A percentile compares a stretch with the other conserved stretches of the same genome.
phyloP scores from a whole-genome alignment of 2,888 invertebrate genomes.

The Koerneria pararmatus region DNA sequence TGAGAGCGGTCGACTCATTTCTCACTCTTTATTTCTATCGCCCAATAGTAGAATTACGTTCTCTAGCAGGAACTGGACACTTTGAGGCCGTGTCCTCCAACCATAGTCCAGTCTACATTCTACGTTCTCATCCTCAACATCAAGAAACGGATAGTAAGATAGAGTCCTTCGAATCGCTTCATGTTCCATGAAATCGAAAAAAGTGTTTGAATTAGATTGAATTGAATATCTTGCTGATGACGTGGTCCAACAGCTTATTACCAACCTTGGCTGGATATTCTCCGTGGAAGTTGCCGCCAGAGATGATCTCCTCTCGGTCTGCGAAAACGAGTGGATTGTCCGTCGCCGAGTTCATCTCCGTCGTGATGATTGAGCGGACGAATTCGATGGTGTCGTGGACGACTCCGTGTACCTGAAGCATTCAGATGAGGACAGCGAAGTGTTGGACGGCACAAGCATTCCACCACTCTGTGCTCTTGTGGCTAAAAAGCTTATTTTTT shows the following conservation, averaged over 20 bases:
- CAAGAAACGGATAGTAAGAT: too few relatives aligned
- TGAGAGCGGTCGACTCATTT: too few relatives aligned
- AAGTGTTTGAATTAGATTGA: not conserved
- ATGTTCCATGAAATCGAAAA: not conserved
- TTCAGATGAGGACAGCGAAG: not conserved
- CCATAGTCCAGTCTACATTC: too few relatives aligned
- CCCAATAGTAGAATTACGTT: too few relatives aligned
- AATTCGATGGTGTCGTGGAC: slow-evolving; percentile 70
- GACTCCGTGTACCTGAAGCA: slow-evolving; percentile 67
- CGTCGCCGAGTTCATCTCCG: slow-evolving; percentile 70
- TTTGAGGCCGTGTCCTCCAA: too few relatives aligned
- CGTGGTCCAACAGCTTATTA: too few relatives aligned
- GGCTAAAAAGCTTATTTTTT: too few relatives aligned
- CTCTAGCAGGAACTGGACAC: too few relatives aligned
- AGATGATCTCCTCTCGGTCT: slow-evolving; percentile 68
- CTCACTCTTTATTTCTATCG: too few relatives aligned
- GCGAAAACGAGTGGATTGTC: slow-evolving; percentile 63
- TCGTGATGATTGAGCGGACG: slow-evolving; percentile 66
- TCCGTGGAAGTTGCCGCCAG: slow-evolving; percentile 72
- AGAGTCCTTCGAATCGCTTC: too few relatives aligned
- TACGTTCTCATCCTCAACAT: too few relatives aligned
- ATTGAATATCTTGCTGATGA: not conserved
- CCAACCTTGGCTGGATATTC: slow-evolving; percentile 70
- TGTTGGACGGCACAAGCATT: not conserved
- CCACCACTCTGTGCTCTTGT: too few relatives aligned